A percentile compares a stretch with the other conserved stretches of the same genome.
Conservation (phyloP, 1,140 invertebrate species). For the Kradibia gibbosae region DNA sequence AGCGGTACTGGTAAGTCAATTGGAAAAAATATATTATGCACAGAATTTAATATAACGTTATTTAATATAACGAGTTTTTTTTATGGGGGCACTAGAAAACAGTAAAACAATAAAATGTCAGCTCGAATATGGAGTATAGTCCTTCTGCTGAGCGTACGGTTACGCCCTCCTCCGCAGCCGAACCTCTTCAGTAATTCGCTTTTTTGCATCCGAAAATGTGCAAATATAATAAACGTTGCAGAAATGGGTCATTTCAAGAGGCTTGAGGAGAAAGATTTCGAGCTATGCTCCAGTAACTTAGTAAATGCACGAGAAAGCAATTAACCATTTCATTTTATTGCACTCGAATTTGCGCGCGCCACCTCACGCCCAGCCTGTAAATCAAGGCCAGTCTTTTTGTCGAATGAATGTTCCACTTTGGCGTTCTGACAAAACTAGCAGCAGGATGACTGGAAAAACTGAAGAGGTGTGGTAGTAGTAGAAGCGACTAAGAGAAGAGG, state of each 20-base stretch:
- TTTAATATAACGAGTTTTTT: too few species aligned
- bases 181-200: background rate
- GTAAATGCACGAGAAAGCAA: slow-evolving; percentile 33
- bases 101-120: too few species aligned
- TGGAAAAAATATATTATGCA: too few species aligned
- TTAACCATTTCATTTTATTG: slow-evolving; percentile 47
- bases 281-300: background rate
- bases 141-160: too few species aligned
- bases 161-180: too few species aligned
- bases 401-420: slow-evolving; percentile 36
- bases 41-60: too few species aligned
- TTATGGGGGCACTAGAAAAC: too few species aligned
- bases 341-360: background rate
- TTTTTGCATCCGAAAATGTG: background rate
- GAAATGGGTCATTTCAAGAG: background rate
- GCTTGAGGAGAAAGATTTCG: too few species aligned
- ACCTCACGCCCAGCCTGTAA: slow-evolving; percentile 4
- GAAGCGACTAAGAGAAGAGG: background rate
- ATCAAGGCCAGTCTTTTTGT: slow-evolving; percentile 20
- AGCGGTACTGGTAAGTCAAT: too few species aligned
- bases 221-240: background rate
- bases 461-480: background rate
- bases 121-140: too few species aligned
- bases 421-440: slow-evolving; percentile 32
- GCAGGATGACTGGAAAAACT: slow-evolving; percentile 1